Percentiles rank a stretch among this genome's conserved stretches.
Conservation (phyloP, 2,113 vertebrate genomes). For the Lipotes vexillifer region DNA sequence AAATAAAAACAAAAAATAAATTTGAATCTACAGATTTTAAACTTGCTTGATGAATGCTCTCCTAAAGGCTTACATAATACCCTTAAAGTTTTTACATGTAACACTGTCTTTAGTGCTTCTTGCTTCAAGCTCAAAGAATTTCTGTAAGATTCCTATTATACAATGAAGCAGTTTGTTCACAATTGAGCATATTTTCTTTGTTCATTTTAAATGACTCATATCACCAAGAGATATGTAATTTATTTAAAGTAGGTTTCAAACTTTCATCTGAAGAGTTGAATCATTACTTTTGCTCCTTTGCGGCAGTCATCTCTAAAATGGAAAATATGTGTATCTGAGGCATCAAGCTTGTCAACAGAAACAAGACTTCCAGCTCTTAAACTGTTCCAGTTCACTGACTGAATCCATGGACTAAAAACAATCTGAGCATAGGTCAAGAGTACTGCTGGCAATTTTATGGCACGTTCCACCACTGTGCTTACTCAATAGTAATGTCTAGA, state of each 20-base stretch:
- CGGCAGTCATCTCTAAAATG: slow-evolving; percentile 49
- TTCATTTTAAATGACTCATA: neutral
- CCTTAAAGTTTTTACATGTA: neutral
- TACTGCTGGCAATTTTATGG: slow-evolving; percentile 57
- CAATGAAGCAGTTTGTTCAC: neutral
- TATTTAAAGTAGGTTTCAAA: slow-evolving; percentile 41
- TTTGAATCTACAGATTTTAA: neutral
- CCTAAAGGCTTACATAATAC: neutral
- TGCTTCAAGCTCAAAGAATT: neutral
- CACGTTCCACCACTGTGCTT: neutral
- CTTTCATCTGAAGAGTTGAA: slow-evolving; percentile 34
- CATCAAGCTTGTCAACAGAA: slow-evolving; percentile 70
- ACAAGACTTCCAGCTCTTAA: slow-evolving; percentile 56
- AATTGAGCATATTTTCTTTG: neutral
- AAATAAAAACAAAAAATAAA: neutral
- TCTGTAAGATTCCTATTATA: neutral
- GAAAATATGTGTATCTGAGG: slow-evolving; percentile 55
- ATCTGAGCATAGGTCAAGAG: slow-evolving; percentile 59
- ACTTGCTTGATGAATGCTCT: neutral
- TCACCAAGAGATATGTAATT: neutral
- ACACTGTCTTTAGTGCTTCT: neutral
- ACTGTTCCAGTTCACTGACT: slow-evolving; percentile 69
- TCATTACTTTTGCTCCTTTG: neutral
- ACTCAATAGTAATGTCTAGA: neutral
- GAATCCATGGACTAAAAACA: slow-evolving; percentile 47